phyloP scores from a whole-genome alignment of 2,113 vertebrate genomes.

The Lophius piscatorius region DNA sequence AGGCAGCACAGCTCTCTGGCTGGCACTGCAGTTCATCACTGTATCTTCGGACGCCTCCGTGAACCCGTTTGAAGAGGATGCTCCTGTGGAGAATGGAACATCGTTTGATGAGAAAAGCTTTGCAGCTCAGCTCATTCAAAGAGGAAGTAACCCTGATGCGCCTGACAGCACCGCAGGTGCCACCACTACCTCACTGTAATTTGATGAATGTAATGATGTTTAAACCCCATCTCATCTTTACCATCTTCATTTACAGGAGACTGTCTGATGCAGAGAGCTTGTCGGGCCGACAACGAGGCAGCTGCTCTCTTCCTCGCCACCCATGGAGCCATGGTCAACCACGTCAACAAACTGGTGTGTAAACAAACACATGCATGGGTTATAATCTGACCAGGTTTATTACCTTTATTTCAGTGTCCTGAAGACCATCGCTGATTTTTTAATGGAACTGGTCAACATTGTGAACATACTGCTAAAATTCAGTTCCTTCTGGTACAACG shows the following conservation, averaged over 20 bases:
- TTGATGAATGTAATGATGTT: not conserved
- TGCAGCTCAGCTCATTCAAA: slow-evolving; percentile 91
- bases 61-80: slow-evolving; percentile 94
- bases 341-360: slow-evolving; percentile 93
- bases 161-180: slow-evolving; percentile 88
- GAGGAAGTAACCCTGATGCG: slow-evolving; percentile 92
- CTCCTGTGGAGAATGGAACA: slow-evolving; percentile 91
- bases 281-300: slow-evolving; percentile 88
- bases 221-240: not conserved
- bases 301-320: slow-evolving; percentile 95
- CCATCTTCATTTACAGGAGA: slow-evolving; percentile 78
- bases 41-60: slow-evolving; percentile 89
- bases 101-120: slow-evolving; percentile 97
- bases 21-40: slow-evolving; percentile 94
- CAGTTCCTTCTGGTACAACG: too few relatives aligned
- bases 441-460: too few relatives aligned
- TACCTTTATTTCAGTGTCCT: too few relatives aligned
- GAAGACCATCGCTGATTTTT: too few relatives aligned
- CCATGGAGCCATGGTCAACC: slow-evolving; percentile 94
- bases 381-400: too few relatives aligned
- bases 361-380: not conserved
- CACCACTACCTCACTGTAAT: not conserved
- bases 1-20: slow-evolving; percentile 96
- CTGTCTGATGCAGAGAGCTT: slow-evolving; percentile 94
- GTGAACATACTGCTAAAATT: too few relatives aligned